phyloP scores from a whole-genome alignment of 2,888 invertebrate genomes.

The Andrena chrysosceles region DNA sequence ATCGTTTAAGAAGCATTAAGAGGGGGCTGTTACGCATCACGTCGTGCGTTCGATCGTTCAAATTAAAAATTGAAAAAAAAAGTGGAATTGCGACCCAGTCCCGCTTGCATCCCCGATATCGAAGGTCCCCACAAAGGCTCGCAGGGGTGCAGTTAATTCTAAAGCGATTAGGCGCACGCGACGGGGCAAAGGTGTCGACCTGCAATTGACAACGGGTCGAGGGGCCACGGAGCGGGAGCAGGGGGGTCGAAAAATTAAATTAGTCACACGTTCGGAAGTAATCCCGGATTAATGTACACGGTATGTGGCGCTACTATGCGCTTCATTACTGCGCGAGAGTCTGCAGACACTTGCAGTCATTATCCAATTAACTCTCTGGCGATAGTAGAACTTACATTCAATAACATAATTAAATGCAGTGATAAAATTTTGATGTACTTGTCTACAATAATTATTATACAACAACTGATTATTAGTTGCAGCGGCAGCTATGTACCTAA shows the following conservation, averaged over 20 bases:
- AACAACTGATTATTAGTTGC: too few species aligned
- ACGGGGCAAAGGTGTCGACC: conserved; percentile 83
- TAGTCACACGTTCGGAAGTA: conserved; percentile 67
- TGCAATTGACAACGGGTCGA: conserved; percentile 81
- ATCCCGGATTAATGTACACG: conserved; percentile 62
- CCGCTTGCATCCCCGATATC: conserved; percentile 47
- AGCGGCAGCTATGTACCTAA: too few species aligned
- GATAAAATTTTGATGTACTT: not conserved
- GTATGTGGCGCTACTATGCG: conserved; percentile 3
- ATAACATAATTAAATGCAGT: too few species aligned
- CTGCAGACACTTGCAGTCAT: not conserved
- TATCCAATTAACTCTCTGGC: not conserved
- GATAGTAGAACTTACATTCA: not conserved
- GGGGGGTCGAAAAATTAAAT: conserved; percentile 77
- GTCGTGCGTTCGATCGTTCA: conserved; percentile 19
- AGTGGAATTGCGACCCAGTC: conserved; percentile 19
- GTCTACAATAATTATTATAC: not conserved
- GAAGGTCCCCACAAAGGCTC: conserved; percentile 60
- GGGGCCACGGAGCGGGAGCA: conserved; percentile 62
- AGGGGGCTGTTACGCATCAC: conserved; percentile 30
- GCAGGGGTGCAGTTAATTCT: conserved; percentile 79
- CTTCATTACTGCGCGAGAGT: conserved; percentile 15
- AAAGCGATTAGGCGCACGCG: conserved; percentile 84
- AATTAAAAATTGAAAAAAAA: conserved; percentile 21
- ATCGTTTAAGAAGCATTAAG: not conserved